Conservation (phyloP, 2,113 vertebrate species). For the Apaloderma vittatum region DNA sequence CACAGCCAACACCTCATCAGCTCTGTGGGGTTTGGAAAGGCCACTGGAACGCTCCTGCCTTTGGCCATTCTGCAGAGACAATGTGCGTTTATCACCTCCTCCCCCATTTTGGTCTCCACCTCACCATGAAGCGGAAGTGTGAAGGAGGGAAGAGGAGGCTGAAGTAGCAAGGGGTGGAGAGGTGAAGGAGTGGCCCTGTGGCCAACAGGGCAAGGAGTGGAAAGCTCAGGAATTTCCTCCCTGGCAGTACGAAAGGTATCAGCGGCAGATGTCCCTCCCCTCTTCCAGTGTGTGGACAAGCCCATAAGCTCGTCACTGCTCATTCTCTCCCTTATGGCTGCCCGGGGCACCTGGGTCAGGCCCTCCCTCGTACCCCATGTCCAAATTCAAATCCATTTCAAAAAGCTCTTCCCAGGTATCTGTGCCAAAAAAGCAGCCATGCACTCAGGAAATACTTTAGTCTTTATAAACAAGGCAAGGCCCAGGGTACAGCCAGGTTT, state of each 20-base stretch:
- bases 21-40: not conserved
- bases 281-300: not conserved
- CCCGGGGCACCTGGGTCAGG: not conserved
- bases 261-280: not conserved
- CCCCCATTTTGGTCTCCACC: not conserved
- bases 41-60: not conserved
- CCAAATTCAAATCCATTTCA: not conserved
- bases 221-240: not conserved
- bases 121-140: not conserved
- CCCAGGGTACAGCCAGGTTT: not conserved
- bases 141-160: not conserved
- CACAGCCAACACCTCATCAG: not conserved
- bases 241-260: rapidly evolving
- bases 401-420: not conserved
- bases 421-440: not conserved
- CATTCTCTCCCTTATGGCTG: not conserved
- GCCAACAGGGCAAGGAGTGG: not conserved
- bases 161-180: not conserved
- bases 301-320: not conserved
- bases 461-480: not conserved
- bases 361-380: not conserved
- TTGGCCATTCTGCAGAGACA: not conserved
- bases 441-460: not conserved
- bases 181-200: not conserved
- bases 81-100: not conserved